Base-by-base conservation (phyloP, 2,888 invertebrate species). In the Xestia sexstrigata region DNA sequence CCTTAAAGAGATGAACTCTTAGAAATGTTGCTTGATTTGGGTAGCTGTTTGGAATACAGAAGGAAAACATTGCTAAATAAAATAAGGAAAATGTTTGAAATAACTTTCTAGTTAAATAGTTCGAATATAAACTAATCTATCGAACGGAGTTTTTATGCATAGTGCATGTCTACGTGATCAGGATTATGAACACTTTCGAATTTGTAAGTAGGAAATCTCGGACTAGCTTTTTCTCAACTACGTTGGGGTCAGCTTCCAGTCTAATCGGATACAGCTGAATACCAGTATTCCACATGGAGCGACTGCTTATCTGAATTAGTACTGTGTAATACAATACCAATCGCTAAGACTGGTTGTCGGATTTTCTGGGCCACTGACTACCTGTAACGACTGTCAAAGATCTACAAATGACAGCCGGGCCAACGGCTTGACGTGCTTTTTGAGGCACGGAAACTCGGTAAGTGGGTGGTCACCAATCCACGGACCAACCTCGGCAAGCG, bases 31-130 rank as follows among this genome's bases (percentile, higher is more conserved):
- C 52, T 78, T 69, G 60, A 47, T 76, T 76, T 35, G 35, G 39
- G 78, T 71, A 72, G 52, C 45, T 66, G 35, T 60, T 72, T 26
- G 20, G 55, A 76, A 79, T 82, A 55, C 55, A 58, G 23, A 82
- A 47, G 35, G 45, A 69, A 68, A 68, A 60, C 30, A 60, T 72
- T 69, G 45, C 45, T 62, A n/a, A 66, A 72, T 26, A 47, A 58
- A 70, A 80, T 62, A 55, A 42, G 66, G 45, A 70, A 79, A 81
- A 60, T n/a, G 30, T 8, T 45, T 62, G 23, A 60, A 23, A 62
- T 73, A 66, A 75, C n/a, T 81, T 39, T 42, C 15, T 47, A 68
- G 45, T 58, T 52, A 30, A 65, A 49, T 49, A 30, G 45, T 35
- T 70, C 13, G 20, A 58, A 58, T n/a, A 39, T 6, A 52, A 30